These are phyloP conservation scores for Phasianus colchicus DNA, from an alignment of 2,113 vertebrate species.

Conservation along the genomic window DNA sequence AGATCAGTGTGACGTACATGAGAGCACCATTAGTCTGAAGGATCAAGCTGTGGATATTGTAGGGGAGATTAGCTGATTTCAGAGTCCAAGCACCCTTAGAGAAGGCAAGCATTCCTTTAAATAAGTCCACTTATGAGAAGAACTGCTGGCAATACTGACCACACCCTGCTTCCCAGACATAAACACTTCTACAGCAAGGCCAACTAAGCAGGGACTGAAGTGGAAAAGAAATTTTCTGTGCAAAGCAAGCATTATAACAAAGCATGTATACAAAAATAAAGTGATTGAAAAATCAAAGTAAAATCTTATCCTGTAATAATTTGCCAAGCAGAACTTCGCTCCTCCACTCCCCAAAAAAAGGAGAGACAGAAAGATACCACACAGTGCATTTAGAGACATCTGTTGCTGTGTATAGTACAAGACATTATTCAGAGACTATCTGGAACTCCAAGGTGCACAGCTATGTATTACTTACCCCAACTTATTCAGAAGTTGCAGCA, in stretches of 20 bases:
- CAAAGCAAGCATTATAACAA: not conserved
- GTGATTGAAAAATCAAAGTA: not conserved
- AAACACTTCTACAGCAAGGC: not conserved
- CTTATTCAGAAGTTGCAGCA: not conserved
- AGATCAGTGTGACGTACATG: not conserved
- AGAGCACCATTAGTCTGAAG: not conserved
- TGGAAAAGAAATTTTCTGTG: not conserved
- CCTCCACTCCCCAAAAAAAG: not conserved
- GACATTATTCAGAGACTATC: not conserved
- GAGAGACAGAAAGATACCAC: not conserved
- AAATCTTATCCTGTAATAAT: not conserved
- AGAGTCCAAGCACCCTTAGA: constrained; percentile 27
- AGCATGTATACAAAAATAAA: not conserved
- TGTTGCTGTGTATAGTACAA: not conserved
- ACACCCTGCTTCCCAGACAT: constrained; percentile 2
- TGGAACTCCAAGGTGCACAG: not conserved
- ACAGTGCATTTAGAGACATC: not conserved
- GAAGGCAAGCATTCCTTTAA: constrained; percentile 26
- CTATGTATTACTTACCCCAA: not conserved
- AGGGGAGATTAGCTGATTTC: constrained; percentile 15
- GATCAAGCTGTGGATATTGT: not conserved
- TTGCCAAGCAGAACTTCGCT: not conserved
- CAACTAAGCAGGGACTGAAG: accelerated
- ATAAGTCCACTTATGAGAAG: not conserved
- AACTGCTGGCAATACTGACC: not conserved